A percentile compares a stretch with the other conserved stretches of the same genome.
Evolutionary conservation across 2,888 invertebrate species (phyloP).

Genomic region (Phymatocera aterrima): DNA sequence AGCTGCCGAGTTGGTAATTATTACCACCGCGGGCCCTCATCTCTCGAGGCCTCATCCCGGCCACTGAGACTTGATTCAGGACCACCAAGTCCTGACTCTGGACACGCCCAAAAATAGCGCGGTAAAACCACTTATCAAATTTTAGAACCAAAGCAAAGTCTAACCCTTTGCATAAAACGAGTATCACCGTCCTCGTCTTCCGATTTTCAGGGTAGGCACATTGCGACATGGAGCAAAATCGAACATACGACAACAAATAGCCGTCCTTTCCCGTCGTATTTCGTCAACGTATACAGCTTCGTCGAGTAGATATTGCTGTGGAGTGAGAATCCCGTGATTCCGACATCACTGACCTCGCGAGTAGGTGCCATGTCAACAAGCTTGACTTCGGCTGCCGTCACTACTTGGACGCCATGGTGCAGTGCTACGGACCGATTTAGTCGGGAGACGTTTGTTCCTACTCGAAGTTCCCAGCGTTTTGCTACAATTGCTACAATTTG

Average conservation of each 20-base stretch:
- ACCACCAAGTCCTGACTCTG: constrained; percentile 14
- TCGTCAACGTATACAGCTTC: background rate
- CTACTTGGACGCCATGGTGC: background rate
- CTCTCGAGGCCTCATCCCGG: background rate
- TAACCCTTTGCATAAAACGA: background rate
- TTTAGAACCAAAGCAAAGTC: constrained; percentile 55
- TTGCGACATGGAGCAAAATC: background rate
- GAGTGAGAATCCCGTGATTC: constrained; percentile 64
- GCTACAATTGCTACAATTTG: background rate
- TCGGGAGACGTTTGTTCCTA: background rate
- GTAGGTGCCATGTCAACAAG: constrained; percentile 71
- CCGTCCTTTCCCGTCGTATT: too few relatives aligned
- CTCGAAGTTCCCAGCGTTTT: background rate
- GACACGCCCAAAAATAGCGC: constrained; percentile 55
- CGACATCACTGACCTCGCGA: constrained; percentile 65
- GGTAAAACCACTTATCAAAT: constrained; percentile 64
- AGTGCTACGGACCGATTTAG: background rate
- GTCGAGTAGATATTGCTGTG: background rate
- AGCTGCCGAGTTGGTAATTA: constrained; percentile 25
- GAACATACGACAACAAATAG: too few relatives aligned
- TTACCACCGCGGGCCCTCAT: constrained; percentile 13
- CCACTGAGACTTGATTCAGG: constrained; percentile 13
- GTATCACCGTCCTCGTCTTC: background rate
- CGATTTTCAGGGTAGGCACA: background rate
- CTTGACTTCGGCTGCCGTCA: constrained; percentile 61